phyloP scores from a whole-genome alignment of 2,113 vertebrate species.

The Camelus dromedarius region DNA sequence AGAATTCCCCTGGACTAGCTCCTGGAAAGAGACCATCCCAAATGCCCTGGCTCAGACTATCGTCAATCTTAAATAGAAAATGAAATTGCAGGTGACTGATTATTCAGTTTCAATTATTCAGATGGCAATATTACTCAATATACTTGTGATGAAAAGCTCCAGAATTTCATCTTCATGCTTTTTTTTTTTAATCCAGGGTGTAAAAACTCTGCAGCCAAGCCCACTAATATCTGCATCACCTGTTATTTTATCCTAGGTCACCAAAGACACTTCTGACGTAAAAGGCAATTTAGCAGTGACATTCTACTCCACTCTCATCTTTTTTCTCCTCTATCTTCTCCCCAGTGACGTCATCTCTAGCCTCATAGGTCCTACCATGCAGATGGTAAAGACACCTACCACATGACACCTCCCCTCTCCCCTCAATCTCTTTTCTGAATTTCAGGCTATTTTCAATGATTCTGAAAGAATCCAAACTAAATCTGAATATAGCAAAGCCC shows the following conservation, averaged over 20 bases:
- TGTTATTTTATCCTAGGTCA: not conserved
- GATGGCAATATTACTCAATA: not conserved
- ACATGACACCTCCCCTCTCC: not conserved
- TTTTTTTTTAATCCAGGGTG: not conserved
- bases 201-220: not conserved
- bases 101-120: not conserved
- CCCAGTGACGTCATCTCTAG: no score
- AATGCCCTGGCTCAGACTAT: not conserved
- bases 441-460: not conserved
- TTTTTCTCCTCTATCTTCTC: not conserved
- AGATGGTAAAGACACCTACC: not conserved
- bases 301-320: not conserved
- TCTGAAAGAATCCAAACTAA: conserved; percentile 31
- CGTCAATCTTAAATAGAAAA: not conserved
- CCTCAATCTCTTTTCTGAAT: not conserved
- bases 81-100: not conserved
- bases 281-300: not conserved
- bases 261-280: not conserved
- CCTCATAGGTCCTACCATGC: not conserved
- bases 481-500: not conserved
- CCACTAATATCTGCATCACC: not conserved
- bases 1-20: not conserved
- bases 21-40: not conserved
- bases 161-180: not conserved
- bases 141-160: not conserved